phyloP scores from a whole-genome alignment of 2,888 invertebrate species.

The Drosophila atroscutellata region DNA sequence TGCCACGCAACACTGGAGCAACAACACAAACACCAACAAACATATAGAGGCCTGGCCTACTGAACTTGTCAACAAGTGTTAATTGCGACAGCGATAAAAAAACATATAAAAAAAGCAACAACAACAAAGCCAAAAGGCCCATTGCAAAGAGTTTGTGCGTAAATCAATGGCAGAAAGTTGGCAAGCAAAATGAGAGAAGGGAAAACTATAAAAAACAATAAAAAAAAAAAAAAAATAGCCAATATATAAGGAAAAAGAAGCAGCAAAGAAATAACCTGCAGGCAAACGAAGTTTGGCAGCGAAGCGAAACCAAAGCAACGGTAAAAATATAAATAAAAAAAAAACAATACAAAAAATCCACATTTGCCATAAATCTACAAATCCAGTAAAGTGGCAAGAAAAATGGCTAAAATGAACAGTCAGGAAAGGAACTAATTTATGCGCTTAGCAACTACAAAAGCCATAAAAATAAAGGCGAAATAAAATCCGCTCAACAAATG shows the following conservation, averaged over 20 bases:
- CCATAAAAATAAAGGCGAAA: neutral
- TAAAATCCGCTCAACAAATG: neutral
- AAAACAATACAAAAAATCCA: neutral
- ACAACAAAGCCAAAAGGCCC: constrained; percentile 13
- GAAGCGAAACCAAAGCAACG: constrained; percentile 23
- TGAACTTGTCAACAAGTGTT: constrained; percentile 82
- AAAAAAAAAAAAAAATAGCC: constrained; percentile 11
- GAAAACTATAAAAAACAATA: constrained; percentile 24
- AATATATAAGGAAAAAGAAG: constrained; percentile 15
- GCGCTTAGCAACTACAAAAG: constrained; percentile 14
- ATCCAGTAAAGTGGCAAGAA: constrained; percentile 15
- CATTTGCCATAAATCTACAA: constrained; percentile 14
- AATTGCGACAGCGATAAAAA: constrained; percentile 62
- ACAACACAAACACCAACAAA: constrained; percentile 27
- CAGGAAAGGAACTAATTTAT: constrained; percentile 55
- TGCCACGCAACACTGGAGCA: constrained; percentile 55
- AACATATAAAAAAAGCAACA: neutral
- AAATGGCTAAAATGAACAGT: constrained; percentile 8
- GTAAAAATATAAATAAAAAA: neutral
- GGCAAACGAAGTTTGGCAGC: constrained; percentile 17
- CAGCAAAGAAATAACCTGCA: constrained; percentile 3
- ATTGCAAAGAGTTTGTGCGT: constrained; percentile 28
- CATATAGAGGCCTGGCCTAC: constrained; percentile 62
- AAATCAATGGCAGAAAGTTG: constrained; percentile 49
- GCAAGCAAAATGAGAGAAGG: constrained; percentile 26